A percentile compares a stretch with the other conserved stretches of the same genome.
phyloP scores from a whole-genome alignment of 2,113 vertebrate species.

The Cariama cristata region DNA sequence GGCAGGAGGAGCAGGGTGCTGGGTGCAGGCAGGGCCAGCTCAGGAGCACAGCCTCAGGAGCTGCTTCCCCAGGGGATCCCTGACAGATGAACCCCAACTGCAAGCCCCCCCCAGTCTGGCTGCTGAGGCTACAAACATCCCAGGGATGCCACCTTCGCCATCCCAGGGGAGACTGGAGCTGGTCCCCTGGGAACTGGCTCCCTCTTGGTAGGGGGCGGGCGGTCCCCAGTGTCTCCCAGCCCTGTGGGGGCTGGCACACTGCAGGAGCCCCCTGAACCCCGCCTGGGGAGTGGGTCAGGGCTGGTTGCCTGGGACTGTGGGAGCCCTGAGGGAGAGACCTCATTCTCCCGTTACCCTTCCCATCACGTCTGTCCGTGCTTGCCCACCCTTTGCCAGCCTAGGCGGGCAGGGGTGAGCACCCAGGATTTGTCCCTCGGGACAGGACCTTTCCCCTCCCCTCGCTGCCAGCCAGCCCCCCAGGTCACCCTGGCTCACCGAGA shows the following conservation, averaged over 20 bases:
- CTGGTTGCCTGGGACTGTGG: neutral
- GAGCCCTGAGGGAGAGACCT: neutral
- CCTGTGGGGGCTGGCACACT: neutral
- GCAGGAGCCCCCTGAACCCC: neutral
- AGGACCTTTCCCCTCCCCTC: neutral
- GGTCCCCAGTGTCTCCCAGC: neutral
- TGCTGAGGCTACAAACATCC: neutral
- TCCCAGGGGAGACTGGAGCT: neutral
- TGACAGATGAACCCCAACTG: neutral
- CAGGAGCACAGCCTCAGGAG: neutral
- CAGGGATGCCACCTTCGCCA: neutral
- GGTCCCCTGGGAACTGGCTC: neutral
- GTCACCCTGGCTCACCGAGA: no score
- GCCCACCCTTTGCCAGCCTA: neutral
- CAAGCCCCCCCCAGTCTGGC: neutral
- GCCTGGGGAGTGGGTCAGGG: accelerated
- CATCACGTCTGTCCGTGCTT: accelerated
- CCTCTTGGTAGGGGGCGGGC: accelerated
- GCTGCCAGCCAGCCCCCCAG: accelerated
- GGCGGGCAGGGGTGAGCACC: neutral
- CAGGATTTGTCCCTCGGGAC: neutral
- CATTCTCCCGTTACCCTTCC: accelerated
- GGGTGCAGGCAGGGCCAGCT: neutral
- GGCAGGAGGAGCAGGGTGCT: neutral
- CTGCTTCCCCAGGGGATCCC: neutral